Evolutionary conservation across 2,113 vertebrate species (phyloP), one percentile per base, ranked within the genome.

Genomic region (Pogona vitticeps): DNA sequence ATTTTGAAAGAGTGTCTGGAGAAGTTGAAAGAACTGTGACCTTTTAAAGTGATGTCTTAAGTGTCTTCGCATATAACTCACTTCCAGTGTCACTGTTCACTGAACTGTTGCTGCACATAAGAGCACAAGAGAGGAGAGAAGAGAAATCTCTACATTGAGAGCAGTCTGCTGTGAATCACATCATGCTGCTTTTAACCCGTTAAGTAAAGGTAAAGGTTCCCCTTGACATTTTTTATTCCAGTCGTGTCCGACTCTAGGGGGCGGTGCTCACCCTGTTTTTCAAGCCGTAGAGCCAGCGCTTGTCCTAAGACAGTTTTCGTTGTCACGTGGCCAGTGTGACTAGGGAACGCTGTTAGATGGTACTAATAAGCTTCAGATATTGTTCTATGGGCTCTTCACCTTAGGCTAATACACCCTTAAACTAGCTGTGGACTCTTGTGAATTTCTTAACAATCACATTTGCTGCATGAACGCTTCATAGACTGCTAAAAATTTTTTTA

Each of bases 361-460:
- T 94, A 93, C 91, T 89, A 87, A 46, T 77, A 82, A 86, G 89
- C 94, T 89, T 85, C 63, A 82, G 91, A 95, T 91, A 81, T 88
- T 90, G 21, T 80, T 18, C 71, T 46, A 67, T 84, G 18, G 72
- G 6, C 21, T 21, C 42, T 36, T 81, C 88, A 46, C n/a, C 10
- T 65, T 38, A 83, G 38, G 61, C 73, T 33, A 59, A 31, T 26
- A 0, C 5, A 6, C 76, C 65, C 88, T 86, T 81, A n/a, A 93
- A 38, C 40, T 68, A 78, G 31, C 61, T 0, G 13, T 33, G 21
- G 73, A 84, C 65, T 79, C 58, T 52, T 72, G 72, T 42, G 83
- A n/a, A 46, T 88, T 85, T 88, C 79, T 70, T 7, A 38, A 82
- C n/a, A 1, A 40, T 1, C 76, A 63, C 56, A 84, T 72, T 90